phyloP scores from a whole-genome alignment of 2,888 invertebrate genomes.

The Andricus quercusramuli region DNA sequence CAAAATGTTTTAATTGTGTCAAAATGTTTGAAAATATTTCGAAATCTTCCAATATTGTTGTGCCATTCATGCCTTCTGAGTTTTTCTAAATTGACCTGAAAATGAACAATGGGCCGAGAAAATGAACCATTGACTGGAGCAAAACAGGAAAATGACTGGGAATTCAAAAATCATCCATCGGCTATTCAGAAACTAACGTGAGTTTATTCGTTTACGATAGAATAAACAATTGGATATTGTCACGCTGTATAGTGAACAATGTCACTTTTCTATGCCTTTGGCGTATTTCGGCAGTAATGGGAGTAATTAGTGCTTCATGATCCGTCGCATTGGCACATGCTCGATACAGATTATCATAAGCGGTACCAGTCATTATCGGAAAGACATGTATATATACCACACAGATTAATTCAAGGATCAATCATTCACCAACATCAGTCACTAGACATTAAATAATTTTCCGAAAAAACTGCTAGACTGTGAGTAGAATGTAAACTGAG shows the following conservation, averaged over 20 bases:
- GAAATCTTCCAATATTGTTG: no score
- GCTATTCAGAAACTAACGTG: neutral
- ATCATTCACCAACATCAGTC: conserved; percentile 1
- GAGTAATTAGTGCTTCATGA: conserved; percentile 25
- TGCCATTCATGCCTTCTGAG: no score
- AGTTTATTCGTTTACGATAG: neutral
- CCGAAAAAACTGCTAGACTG: neutral
- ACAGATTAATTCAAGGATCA: conserved; percentile 29
- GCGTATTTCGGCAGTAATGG: conserved; percentile 5
- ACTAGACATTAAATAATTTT: neutral
- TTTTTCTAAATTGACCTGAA: no score
- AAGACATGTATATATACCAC: neutral
- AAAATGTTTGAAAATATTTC: no score
- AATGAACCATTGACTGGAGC: no score
- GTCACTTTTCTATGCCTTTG: neutral
- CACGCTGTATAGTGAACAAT: neutral
- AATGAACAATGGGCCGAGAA: no score
- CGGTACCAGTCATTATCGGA: conserved; percentile 13
- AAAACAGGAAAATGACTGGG: no score
- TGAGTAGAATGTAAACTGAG: no score
- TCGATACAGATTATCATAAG: conserved; percentile 31
- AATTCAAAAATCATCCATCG: no score
- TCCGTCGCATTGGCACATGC: conserved; percentile 34
- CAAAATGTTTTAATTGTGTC: no score
- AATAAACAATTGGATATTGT: neutral